A percentile compares a stretch with the other conserved stretches of the same genome.
These are phyloP conservation scores for Callithrix jacchus DNA, from an alignment of 2,113 vertebrate species.

Conservation along the genomic window DNA sequence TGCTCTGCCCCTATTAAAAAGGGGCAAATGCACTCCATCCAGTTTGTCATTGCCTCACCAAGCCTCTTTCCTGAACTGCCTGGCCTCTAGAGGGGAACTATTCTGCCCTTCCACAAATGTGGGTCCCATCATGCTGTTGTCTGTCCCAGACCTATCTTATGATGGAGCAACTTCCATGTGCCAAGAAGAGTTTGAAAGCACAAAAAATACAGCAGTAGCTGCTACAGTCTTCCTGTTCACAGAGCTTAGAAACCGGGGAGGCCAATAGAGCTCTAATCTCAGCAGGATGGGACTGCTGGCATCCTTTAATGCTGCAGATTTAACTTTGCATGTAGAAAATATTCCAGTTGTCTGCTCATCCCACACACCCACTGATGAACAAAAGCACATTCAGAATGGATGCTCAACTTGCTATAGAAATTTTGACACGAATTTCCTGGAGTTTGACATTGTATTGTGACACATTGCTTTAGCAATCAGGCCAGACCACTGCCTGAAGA, in stretches of 20 bases:
- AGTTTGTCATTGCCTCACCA: neutral
- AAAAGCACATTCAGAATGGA: slow-evolving; percentile 64
- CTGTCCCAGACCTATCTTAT: neutral
- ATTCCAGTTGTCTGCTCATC: slow-evolving; percentile 65
- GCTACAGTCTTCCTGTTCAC: neutral
- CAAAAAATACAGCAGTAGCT: neutral
- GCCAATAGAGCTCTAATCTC: neutral
- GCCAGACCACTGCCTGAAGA: slow-evolving; percentile 4
- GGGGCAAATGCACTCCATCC: too few species aligned
- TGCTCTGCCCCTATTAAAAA: neutral
- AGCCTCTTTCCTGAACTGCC: neutral
- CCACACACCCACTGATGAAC: slow-evolving; percentile 54
- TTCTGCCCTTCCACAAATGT: neutral
- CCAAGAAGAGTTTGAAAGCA: neutral
- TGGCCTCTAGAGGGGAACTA: neutral
- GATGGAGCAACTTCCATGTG: neutral
- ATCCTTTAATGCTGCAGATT: slow-evolving; percentile 39
- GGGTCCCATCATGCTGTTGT: neutral
- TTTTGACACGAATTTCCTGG: slow-evolving; percentile 34
- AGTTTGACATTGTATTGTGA: neutral
- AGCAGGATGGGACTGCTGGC: neutral
- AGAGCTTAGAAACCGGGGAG: neutral
- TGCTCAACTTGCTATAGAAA: slow-evolving; percentile 57
- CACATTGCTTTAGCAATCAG: neutral
- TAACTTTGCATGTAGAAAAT: slow-evolving; percentile 63